Base-by-base conservation (phyloP, 2,113 vertebrate species). In the Myrmecobius fasciatus region DNA sequence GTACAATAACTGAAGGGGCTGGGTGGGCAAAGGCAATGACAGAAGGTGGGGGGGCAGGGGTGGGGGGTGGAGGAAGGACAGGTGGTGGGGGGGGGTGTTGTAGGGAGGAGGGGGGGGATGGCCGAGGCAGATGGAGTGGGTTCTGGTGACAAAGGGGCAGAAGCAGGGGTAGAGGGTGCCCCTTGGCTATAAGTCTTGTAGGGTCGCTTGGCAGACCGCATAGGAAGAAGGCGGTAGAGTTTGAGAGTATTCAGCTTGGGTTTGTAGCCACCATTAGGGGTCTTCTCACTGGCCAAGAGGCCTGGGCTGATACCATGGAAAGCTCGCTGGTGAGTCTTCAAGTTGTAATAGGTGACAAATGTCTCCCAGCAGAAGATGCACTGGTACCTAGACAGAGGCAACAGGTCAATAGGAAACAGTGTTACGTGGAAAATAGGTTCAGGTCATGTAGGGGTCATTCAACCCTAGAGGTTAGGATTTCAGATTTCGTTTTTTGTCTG, bases 331-430 rank as follows among this genome's bases (percentile, higher is more conserved):
- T 99, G 99, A 17, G 99, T 99, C 98, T 99, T 99, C 93, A 99
- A 99, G 98, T 99, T 99, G 98, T 99, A 99, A 96, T 99, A 99
- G 91, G 99, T 99, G 97, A 99, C 99, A 9, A 99, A 99, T 93
- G 99, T 99, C 92, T 99, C 99, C 99, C 99, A 99, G 93, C 99
- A 99, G 98, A 99, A 99, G 97, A 99, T 99, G 97, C 99, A 99
- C 97, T 99, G 99, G 98, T 99, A 99, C 47, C 99, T 99, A 56
- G 95, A 96, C 89, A 95, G 47, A 92, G 93, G 95, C 49, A 94
- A 92, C 83, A 95, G 92, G 75, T 51, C 17, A 94, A 96, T 17
- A 96, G 93, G 91, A 91, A 94, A 97, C 91, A 97, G 52, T 96
- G 94, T 67, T 52, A 75, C 49, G 53, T 96, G 91, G 95, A 94